These are phyloP conservation scores for Chamaea fasciata DNA, from an alignment of 2,113 vertebrate genomes.

Conservation along the genomic window DNA sequence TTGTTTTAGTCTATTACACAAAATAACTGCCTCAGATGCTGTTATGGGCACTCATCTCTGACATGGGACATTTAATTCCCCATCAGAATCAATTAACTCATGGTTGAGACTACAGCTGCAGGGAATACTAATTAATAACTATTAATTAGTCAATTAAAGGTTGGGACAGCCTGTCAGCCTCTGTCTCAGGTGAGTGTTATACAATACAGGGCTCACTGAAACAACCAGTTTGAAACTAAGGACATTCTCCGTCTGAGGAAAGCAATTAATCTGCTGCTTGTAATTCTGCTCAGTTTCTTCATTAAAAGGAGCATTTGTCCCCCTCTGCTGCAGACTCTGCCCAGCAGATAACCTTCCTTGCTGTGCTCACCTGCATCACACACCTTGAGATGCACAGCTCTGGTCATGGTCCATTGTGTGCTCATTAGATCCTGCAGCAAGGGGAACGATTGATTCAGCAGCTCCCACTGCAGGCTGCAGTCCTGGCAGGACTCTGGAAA, in stretches of 20 bases:
- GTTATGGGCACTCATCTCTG: constrained; percentile 61
- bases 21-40: constrained; percentile 48
- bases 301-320: neutral
- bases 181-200: constrained; percentile 58
- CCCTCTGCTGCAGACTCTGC: neutral
- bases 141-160: constrained; percentile 66
- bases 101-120: constrained; percentile 51
- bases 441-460: neutral
- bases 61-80: constrained; percentile 59
- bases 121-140: constrained; percentile 66
- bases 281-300: constrained; percentile 35
- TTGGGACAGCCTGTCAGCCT: constrained; percentile 60
- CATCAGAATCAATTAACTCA: constrained; percentile 62
- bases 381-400: neutral
- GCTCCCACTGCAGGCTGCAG: neutral
- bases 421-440: neutral
- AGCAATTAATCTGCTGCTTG: constrained; percentile 54
- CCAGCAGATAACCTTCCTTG: neutral
- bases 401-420: neutral
- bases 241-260: constrained; percentile 49
- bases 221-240: constrained; percentile 45
- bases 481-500: neutral
- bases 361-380: constrained; percentile 32
- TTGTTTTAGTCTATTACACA: constrained; percentile 52
- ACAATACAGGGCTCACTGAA: constrained; percentile 33